These are phyloP conservation scores for Diplosoma virens DNA, from an alignment of 23 tunicate species.

Conservation along the genomic window DNA sequence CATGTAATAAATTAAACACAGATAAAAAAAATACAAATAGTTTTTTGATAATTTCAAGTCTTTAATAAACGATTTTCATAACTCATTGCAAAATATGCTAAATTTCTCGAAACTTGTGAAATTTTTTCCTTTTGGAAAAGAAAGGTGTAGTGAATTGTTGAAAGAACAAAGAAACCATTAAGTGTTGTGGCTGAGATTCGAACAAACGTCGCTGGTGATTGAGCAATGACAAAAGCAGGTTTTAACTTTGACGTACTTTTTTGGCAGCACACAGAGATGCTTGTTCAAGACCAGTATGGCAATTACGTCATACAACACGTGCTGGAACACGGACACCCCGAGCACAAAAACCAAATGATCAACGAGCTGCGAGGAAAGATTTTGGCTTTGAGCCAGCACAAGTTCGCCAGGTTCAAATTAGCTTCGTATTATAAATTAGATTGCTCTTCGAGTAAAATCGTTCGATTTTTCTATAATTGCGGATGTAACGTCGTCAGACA, in stretches of 20 bases:
- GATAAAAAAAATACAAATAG: neutral
- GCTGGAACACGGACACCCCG: conserved; percentile 92
- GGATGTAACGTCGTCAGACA: neutral
- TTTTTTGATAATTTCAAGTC: no score
- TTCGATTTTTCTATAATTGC: neutral
- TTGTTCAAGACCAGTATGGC: conserved; percentile 95
- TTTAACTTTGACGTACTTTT: no score
- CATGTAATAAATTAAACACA: neutral
- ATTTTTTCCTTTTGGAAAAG: no score
- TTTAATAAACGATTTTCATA: no score
- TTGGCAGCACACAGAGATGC: conserved; percentile 92
- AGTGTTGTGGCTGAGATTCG: no score
- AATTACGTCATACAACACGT: conserved; percentile 99
- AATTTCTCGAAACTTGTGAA: no score
- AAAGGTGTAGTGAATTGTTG: no score
- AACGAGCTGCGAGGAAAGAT: conserved; percentile 86
- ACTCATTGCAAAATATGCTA: no score
- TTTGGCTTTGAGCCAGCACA: conserved; percentile 84
- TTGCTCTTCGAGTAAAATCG: neutral
- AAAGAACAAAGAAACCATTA: no score
- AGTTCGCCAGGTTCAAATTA: conserved; percentile 95
- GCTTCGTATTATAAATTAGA: no score
- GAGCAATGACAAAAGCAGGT: no score
- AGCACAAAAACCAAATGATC: conserved; percentile 84
- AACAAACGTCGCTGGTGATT: no score